Percentiles rank a stretch among this genome's conserved stretches.
These are phyloP conservation scores for Coendou prehensilis DNA, from an alignment of 2,797 vertebrate genomes.

Conservation along the genomic window DNA sequence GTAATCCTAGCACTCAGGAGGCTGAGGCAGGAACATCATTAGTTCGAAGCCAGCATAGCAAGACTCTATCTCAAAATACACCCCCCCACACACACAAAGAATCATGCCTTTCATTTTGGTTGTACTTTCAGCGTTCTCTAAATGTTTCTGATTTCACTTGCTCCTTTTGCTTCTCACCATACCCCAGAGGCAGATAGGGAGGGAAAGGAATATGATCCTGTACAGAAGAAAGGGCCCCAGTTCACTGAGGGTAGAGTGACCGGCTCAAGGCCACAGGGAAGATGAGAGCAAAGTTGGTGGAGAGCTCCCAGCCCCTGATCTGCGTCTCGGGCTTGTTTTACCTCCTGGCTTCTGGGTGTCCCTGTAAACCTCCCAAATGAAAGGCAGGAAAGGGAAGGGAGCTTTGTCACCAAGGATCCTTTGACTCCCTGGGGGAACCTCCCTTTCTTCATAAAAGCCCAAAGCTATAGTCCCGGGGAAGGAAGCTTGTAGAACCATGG, in stretches of 20 bases:
- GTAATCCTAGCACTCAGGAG: not conserved
- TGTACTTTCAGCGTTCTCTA: not conserved
- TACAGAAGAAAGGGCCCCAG: not conserved
- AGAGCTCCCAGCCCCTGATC: not conserved
- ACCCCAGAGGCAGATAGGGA: not conserved
- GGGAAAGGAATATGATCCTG: not conserved
- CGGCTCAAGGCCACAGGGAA: not conserved
- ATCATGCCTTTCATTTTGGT: not conserved
- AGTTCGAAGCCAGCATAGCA: not conserved
- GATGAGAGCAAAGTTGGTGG: not conserved
- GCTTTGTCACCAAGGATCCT: not conserved
- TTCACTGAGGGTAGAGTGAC: not conserved
- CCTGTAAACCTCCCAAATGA: not conserved
- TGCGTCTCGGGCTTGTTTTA: not conserved
- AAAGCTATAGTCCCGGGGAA: not conserved
- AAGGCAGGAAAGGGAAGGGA: not conserved
- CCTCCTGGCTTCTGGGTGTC: not conserved
- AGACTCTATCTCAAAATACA: not conserved
- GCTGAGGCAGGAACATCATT: not conserved
- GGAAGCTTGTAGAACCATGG: not conserved
- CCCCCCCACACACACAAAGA: not conserved
- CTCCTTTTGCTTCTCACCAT: not conserved
- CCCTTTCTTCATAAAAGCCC: slow-evolving; percentile 23
- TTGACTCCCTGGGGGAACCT: not conserved
- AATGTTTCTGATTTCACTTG: not conserved